Percentiles rank a stretch among this genome's conserved stretches.
Evolutionary conservation across 2,113 vertebrate genomes (phyloP).

Genomic region (Osmerus mordax): DNA sequence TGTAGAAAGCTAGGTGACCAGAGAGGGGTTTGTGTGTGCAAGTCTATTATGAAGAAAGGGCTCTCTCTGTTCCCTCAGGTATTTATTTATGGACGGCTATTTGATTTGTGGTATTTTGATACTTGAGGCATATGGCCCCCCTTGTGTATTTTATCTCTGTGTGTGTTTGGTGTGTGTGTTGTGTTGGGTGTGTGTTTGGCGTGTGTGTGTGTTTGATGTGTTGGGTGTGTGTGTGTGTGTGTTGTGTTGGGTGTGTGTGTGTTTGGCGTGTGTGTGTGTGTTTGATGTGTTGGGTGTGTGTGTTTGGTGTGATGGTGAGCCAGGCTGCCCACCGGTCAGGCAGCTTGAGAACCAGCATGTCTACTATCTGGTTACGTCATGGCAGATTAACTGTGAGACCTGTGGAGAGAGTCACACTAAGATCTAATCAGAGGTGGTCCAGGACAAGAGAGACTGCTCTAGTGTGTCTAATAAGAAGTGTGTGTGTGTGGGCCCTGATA

Average conservation of each 20-base stretch:
- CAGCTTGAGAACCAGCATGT: background rate
- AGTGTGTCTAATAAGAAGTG: background rate
- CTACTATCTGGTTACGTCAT: background rate
- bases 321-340: background rate
- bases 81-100: too few species aligned
- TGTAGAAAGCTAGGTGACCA: too few species aligned
- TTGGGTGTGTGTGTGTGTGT: too few species aligned
- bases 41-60: too few species aligned
- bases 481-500: too few species aligned
- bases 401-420: background rate
- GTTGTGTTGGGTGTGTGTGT: background rate
- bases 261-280: background rate
- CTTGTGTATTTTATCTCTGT: background rate
- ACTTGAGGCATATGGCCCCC: too few species aligned
- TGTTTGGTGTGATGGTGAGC: background rate
- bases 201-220: background rate
- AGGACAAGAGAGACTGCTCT: background rate
- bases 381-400: background rate
- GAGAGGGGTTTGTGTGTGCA: too few species aligned
- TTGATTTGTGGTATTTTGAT: too few species aligned
- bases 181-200: background rate
- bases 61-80: too few species aligned
- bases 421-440: too few species aligned
- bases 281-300: background rate
- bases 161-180: background rate